A percentile compares a stretch with the other conserved stretches of the same genome.
These are phyloP conservation scores for Lamellibrachia luymesi DNA, from an alignment of 1,140 invertebrate genomes.

Conservation along the genomic window DNA sequence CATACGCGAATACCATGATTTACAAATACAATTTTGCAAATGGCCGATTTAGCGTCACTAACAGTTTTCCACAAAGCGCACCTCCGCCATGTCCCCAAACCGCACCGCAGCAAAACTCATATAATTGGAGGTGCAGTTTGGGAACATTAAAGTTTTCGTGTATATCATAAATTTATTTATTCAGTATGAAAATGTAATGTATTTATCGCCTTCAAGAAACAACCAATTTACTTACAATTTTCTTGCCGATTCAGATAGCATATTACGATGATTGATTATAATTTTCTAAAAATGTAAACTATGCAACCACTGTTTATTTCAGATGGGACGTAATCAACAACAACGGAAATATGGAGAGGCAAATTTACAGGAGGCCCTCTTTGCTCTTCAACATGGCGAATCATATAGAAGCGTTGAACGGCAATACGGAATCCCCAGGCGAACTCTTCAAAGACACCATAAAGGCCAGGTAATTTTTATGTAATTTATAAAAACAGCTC, in stretches of 20 bases:
- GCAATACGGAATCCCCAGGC: too few relatives aligned
- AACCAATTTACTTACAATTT: constrained; percentile 19
- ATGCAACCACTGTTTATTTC: constrained; percentile 13
- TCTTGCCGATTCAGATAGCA: neutral
- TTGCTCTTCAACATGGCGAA: neutral
- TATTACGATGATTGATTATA: constrained; percentile 9
- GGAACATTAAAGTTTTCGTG: constrained; percentile 17
- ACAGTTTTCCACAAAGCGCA: neutral
- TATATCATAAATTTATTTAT: constrained; percentile 9
- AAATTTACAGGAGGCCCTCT: constrained; percentile 8
- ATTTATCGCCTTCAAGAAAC: constrained; percentile 10
- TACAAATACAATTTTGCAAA: constrained; percentile 9
- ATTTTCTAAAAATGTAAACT: constrained; percentile 2
- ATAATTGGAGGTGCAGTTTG: neutral
- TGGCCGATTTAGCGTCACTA: constrained; percentile 14
- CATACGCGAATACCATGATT: constrained; percentile 15
- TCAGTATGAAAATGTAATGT: neutral
- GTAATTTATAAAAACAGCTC: neutral
- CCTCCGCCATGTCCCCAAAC: neutral
- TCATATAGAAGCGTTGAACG: too few relatives aligned
- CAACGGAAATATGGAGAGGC: neutral
- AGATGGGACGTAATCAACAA: neutral
- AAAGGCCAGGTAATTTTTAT: constrained; percentile 11
- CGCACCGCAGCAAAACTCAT: constrained; percentile 14
- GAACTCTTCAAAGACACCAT: too few relatives aligned